These are phyloP conservation scores for Diadegma fenestrale DNA, from an alignment of 2,888 invertebrate genomes.

Conservation along the genomic window DNA sequence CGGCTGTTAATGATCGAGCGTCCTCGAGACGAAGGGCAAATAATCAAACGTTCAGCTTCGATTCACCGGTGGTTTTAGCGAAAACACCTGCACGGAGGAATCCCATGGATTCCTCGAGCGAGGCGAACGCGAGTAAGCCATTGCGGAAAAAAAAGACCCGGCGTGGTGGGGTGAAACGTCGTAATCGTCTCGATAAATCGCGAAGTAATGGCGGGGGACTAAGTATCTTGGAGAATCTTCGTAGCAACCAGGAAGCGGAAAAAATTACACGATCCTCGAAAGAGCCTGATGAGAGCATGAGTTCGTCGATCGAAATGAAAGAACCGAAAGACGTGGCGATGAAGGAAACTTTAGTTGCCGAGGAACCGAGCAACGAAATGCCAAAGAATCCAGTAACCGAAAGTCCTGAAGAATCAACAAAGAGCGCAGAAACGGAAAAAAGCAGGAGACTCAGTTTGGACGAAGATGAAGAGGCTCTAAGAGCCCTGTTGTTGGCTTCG, in stretches of 20 bases:
- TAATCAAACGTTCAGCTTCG: background rate
- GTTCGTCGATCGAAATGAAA: background rate
- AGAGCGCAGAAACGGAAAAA: constrained; percentile 47
- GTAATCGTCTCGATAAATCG: background rate
- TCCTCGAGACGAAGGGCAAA: background rate
- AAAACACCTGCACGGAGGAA: background rate
- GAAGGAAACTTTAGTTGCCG: too few relatives aligned
- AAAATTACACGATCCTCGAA: background rate
- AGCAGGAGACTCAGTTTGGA: constrained; percentile 79
- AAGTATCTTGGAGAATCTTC: background rate
- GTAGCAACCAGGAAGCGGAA: background rate
- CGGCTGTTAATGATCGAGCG: constrained; percentile 4
- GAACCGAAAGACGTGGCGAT: constrained; percentile 21
- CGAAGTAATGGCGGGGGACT: background rate
- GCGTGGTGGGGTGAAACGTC: constrained; percentile 21
- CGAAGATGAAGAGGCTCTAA: constrained; percentile 82
- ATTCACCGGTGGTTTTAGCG: background rate
- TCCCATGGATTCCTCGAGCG: constrained; percentile 10
- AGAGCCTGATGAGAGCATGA: background rate
- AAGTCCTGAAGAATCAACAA: background rate
- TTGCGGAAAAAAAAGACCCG: constrained; percentile 32
- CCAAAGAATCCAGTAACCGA: background rate
- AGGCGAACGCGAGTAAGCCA: constrained; percentile 26
- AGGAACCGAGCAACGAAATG: constrained; percentile 4
- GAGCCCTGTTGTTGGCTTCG: constrained; percentile 80